Evolutionary conservation across 2,888 invertebrate genomes (phyloP).

Genomic region (Troides helena): DNA sequence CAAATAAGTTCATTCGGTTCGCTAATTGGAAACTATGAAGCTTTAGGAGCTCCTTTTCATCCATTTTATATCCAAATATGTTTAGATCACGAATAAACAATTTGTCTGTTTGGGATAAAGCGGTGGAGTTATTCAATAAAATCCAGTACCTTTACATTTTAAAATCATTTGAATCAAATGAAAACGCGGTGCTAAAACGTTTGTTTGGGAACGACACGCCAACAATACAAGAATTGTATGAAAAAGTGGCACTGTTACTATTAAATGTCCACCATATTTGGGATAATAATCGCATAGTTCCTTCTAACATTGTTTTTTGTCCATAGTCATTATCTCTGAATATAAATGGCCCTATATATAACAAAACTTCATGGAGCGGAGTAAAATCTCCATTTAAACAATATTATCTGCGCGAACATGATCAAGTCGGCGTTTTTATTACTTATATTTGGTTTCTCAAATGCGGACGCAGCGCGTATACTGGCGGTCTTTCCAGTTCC

Average conservation of each 20-base stretch:
- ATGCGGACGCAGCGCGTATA: constrained; percentile 33
- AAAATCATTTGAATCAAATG: constrained; percentile 24
- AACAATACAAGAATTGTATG: constrained; percentile 34
- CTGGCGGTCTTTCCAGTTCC: constrained; percentile 29
- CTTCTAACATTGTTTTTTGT: constrained; percentile 52
- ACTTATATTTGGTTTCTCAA: background rate
- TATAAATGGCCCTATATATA: too few relatives aligned
- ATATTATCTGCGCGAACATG: constrained; percentile 5
- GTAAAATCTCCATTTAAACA: too few relatives aligned
- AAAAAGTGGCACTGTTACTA: constrained; percentile 54
- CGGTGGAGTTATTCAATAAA: constrained; percentile 35
- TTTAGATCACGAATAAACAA: constrained; percentile 35
- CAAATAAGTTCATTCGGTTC: constrained; percentile 40
- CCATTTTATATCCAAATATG: constrained; percentile 39
- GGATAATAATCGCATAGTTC: constrained; percentile 52
- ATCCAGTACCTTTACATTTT: constrained; percentile 18
- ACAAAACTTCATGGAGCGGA: too few relatives aligned
- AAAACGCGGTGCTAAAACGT: constrained; percentile 34
- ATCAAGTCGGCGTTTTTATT: background rate
- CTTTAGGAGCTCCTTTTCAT: constrained; percentile 39
- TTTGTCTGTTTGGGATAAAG: constrained; percentile 44
- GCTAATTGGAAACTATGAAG: constrained; percentile 20
- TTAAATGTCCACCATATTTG: constrained; percentile 59
- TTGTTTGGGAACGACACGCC: constrained; percentile 40
- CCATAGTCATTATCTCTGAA: too few relatives aligned